Conservation (phyloP, 2,888 invertebrate species). For the Caenorhabditis japonica region DNA sequence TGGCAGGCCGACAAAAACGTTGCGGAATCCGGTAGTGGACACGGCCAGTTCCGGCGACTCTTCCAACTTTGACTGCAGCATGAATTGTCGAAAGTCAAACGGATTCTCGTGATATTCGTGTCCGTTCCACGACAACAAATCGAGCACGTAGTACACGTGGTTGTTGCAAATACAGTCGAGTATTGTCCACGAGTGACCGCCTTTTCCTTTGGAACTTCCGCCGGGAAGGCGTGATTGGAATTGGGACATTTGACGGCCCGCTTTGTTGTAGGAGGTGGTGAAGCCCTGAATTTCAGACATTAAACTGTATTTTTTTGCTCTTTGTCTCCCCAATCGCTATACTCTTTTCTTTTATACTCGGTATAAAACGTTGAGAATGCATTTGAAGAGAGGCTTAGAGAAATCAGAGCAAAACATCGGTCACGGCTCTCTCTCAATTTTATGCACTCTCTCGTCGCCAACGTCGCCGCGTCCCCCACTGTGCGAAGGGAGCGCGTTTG, state of each 20-base stretch:
- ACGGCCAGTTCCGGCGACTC: conserved; percentile 79
- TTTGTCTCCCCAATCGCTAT: background rate
- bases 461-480: no score
- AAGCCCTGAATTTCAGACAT: conserved; percentile 80
- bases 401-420: no score
- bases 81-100: conserved; percentile 87
- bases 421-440: no score
- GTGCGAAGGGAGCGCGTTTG: no score
- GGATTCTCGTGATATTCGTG: conserved; percentile 45
- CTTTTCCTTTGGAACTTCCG: conserved; percentile 23
- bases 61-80: conserved; percentile 85
- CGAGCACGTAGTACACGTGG: conserved; percentile 85
- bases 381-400: no score
- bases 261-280: conserved; percentile 79
- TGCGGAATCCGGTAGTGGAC: conserved; percentile 54
- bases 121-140: conserved; percentile 85
- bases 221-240: conserved; percentile 83
- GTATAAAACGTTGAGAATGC: no score
- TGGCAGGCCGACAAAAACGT: conserved; percentile 80
- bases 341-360: no score
- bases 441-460: no score
- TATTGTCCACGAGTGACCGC: conserved; percentile 81
- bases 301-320: background rate
- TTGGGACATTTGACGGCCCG: conserved; percentile 77
- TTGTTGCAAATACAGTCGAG: conserved; percentile 86